Conservation (phyloP, 2,113 vertebrate species). For the Polyodon spathula region DNA sequence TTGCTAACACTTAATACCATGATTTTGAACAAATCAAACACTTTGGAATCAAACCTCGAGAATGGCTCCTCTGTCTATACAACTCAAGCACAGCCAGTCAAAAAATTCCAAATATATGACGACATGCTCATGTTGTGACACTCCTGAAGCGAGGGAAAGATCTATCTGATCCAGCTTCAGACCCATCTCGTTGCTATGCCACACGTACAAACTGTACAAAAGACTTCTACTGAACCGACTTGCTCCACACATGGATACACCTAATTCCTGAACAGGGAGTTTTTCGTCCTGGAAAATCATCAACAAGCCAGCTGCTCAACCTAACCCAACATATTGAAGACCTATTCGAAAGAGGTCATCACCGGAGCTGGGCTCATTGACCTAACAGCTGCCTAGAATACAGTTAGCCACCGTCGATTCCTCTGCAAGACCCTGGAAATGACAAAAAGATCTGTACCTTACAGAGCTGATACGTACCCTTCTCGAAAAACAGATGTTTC, state of each 20-base stretch:
- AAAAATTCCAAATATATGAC: too few relatives aligned
- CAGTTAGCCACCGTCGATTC: too few relatives aligned
- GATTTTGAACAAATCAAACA: not conserved
- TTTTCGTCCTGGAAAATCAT: not conserved
- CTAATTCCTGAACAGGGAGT: not conserved
- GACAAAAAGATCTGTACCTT: too few relatives aligned
- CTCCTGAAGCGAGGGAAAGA: not conserved
- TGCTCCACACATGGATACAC: not conserved
- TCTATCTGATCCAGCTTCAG: not conserved
- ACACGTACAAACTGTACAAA: not conserved
- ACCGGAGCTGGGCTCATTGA: too few relatives aligned
- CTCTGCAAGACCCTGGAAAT: not conserved
- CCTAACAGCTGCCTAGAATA: too few relatives aligned
- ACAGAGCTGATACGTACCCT: too few relatives aligned
- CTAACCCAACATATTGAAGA: slow-evolving; percentile 1
- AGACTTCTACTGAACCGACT: not conserved
- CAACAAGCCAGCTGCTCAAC: not conserved
- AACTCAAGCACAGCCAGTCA: not conserved
- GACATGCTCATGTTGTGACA: not conserved
- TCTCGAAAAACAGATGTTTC: too few relatives aligned
- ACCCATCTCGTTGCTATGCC: not conserved
- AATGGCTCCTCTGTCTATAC: not conserved
- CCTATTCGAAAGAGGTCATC: too few relatives aligned
- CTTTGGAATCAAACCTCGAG: not conserved
- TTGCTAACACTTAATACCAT: too few relatives aligned